Percentiles rank a stretch among this genome's conserved stretches.
These are phyloP conservation scores for Pentamera pediparva DNA, from an alignment of 53 echinoderm and acorn worm species.

Conservation along the genomic window DNA sequence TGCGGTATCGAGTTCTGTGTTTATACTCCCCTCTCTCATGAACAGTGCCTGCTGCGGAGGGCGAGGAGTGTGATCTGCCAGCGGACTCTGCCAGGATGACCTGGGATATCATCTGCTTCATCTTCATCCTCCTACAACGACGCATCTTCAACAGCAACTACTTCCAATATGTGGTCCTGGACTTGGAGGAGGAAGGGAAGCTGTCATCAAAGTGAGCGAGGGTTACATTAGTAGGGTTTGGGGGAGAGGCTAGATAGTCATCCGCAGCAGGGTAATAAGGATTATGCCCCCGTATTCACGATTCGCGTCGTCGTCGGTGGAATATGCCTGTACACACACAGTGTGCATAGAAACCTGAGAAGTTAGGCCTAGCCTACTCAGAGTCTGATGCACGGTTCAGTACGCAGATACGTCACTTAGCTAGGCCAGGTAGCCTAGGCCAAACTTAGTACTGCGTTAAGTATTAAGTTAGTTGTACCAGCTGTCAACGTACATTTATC, in stretches of 20 bases:
- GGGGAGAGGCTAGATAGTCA: too few relatives aligned
- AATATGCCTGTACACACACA: too few relatives aligned
- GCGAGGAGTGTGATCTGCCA: slow-evolving; percentile 50
- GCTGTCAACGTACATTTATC: too few relatives aligned
- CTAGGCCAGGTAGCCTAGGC: too few relatives aligned
- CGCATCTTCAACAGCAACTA: slow-evolving; percentile 97
- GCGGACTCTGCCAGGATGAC: slow-evolving; percentile 67
- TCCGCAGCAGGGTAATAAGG: too few relatives aligned
- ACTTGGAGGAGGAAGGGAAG: slow-evolving; percentile 68
- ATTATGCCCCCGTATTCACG: too few relatives aligned
- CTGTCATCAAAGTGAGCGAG: slow-evolving; percentile 85
- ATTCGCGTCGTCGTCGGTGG: too few relatives aligned
- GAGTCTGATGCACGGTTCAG: background rate
- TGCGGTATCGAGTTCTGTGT: background rate
- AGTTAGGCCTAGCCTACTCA: background rate
- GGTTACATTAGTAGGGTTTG: too few relatives aligned
- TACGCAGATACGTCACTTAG: background rate
- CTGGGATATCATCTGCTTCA: slow-evolving; percentile 89
- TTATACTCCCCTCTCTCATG: background rate
- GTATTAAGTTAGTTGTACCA: too few relatives aligned
- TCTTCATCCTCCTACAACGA: slow-evolving; percentile 73
- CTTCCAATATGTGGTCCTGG: slow-evolving; percentile 89
- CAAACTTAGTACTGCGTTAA: too few relatives aligned
- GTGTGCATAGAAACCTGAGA: too few relatives aligned
- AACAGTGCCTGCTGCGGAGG: background rate